These are phyloP conservation scores for Chloroceryle inda DNA, from an alignment of 2,797 vertebrate genomes.

Conservation along the genomic window DNA sequence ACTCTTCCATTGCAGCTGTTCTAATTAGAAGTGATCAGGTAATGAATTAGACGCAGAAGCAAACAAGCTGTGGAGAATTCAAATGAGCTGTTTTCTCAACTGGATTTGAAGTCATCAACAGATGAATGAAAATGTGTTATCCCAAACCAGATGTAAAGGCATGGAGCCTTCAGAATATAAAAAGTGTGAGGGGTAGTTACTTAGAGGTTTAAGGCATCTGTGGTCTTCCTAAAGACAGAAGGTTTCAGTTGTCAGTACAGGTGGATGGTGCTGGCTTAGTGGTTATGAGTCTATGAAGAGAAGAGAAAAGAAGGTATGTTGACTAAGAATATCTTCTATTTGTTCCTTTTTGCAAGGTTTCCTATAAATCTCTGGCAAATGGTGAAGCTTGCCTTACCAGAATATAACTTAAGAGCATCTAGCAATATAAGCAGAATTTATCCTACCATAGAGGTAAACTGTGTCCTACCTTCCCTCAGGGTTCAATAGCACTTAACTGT, in stretches of 20 bases:
- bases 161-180: not conserved
- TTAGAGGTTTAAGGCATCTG: not conserved
- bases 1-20: slow-evolving; percentile 55
- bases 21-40: slow-evolving; percentile 61
- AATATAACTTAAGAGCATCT: not conserved
- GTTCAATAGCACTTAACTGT: not conserved
- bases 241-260: not conserved
- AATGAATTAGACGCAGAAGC: slow-evolving; percentile 55
- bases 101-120: not conserved
- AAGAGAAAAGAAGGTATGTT: not conserved
- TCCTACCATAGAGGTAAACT: not conserved
- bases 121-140: slow-evolving; percentile 28
- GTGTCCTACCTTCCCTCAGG: not conserved
- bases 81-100: slow-evolving; percentile 49
- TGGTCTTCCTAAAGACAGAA: not conserved
- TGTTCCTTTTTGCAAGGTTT: not conserved
- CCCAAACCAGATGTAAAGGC: not conserved
- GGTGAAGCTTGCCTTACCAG: not conserved
- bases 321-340: not conserved
- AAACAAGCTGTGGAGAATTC: slow-evolving; percentile 61
- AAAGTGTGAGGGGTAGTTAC: not conserved
- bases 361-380: not conserved
- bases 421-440: not conserved
- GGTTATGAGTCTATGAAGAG: not conserved
- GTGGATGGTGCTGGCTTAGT: not conserved